Evolutionary conservation across 2,888 invertebrate genomes (phyloP).

Genomic region (Cryptus armator): DNA sequence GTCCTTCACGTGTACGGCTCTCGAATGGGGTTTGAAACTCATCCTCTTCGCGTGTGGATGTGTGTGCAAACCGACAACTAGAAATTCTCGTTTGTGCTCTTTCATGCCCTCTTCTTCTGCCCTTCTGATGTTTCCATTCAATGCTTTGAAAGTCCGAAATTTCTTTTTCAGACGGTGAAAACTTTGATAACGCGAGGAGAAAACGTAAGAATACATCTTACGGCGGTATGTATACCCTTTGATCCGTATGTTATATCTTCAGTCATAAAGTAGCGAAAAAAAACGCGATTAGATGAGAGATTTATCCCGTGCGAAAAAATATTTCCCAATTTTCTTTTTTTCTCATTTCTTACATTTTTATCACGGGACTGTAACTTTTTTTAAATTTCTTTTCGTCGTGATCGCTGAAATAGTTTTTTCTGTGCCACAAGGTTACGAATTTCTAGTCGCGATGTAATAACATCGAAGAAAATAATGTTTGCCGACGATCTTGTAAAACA

Average conservation of each 20-base stretch:
- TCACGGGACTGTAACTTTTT: background rate
- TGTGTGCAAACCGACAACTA: background rate
- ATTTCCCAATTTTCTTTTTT: background rate
- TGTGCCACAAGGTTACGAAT: background rate
- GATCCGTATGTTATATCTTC: background rate
- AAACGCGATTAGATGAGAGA: background rate
- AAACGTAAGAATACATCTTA: background rate
- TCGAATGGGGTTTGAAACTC: constrained; percentile 19
- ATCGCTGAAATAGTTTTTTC: no score
- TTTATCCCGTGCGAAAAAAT: background rate
- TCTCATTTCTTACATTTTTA: no score
- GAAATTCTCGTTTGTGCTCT: background rate
- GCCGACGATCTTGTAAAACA: no score
- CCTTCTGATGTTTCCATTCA: constrained; percentile 1
- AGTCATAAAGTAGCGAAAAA: background rate
- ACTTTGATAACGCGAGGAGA: background rate
- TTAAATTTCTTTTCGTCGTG: background rate
- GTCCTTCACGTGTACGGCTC: background rate
- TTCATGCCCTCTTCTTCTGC: background rate
- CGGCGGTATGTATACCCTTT: background rate
- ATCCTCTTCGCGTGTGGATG: background rate
- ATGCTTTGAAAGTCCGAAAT: background rate
- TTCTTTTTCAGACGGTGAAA: background rate
- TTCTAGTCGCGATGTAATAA: no score
- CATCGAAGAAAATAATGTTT: no score